Percentiles rank a stretch among this genome's conserved stretches.
These are phyloP conservation scores for Telmatherina bonti DNA, from an alignment of 2,797 vertebrate genomes.

Conservation along the genomic window DNA sequence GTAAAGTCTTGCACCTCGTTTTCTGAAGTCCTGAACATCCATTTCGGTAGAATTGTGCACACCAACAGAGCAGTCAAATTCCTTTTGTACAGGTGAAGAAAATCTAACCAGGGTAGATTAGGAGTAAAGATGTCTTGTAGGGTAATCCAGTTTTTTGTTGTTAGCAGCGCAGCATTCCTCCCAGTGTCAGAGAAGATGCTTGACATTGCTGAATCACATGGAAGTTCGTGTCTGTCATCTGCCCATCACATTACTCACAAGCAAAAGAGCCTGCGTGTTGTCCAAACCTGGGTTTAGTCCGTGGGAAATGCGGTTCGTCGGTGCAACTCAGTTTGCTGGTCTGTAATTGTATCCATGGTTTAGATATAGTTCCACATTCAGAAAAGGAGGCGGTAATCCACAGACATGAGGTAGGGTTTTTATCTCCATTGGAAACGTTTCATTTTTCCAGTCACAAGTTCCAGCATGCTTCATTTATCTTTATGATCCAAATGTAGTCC, in stretches of 20 bases:
- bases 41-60: slow-evolving; percentile 22
- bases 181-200: slow-evolving; percentile 23
- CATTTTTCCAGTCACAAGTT: slow-evolving; percentile 65
- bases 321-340: slow-evolving; percentile 36
- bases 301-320: slow-evolving; percentile 29
- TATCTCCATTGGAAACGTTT: slow-evolving; percentile 61
- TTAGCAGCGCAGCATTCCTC: slow-evolving; percentile 28
- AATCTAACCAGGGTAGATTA: slow-evolving; percentile 27
- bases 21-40: slow-evolving; percentile 48
- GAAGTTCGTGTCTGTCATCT: slow-evolving; percentile 35
- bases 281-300: slow-evolving; percentile 43
- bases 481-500: slow-evolving; percentile 78
- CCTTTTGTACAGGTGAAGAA: slow-evolving; percentile 32
- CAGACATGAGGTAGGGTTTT: slow-evolving; percentile 45
- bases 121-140: slow-evolving; percentile 26
- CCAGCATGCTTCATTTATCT: slow-evolving; percentile 65
- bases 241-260: slow-evolving; percentile 23
- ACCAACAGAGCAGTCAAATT: slow-evolving; percentile 42
- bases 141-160: slow-evolving; percentile 70
- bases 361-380: slow-evolving; percentile 76
- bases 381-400: slow-evolving; percentile 80
- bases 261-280: slow-evolving; percentile 19
- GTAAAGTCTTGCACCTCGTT: slow-evolving; percentile 49
- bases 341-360: slow-evolving; percentile 73
- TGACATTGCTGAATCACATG: slow-evolving; percentile 11